These are phyloP conservation scores for Chiloscyllium punctatum DNA, from an alignment of 2,797 vertebrate species.

Conservation along the genomic window DNA sequence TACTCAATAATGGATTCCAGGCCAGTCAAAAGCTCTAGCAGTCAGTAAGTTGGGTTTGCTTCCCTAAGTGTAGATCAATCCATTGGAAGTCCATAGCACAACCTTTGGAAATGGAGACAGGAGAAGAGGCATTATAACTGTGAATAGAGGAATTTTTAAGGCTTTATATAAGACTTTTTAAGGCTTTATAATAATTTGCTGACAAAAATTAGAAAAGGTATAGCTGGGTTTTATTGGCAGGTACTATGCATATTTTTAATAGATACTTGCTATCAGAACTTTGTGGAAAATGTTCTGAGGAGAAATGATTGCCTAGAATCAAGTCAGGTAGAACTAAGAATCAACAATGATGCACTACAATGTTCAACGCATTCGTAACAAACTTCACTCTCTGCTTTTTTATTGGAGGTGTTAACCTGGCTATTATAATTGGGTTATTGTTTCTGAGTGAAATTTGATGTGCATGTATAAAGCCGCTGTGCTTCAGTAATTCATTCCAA, in stretches of 20 bases:
- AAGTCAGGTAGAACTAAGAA: neutral
- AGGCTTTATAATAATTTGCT: neutral
- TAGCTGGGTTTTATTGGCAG: neutral
- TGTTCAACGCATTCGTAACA: neutral
- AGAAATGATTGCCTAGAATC: neutral
- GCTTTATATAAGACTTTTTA: neutral
- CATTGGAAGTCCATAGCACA: too few relatives aligned
- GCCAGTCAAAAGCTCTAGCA: too few relatives aligned
- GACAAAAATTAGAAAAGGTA: neutral
- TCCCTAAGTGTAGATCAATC: too few relatives aligned
- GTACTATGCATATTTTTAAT: neutral
- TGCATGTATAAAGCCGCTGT: neutral
- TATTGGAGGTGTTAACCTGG: neutral
- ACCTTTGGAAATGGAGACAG: too few relatives aligned
- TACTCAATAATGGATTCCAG: too few relatives aligned
- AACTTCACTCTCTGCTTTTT: neutral
- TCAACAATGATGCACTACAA: neutral
- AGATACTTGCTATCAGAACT: neutral
- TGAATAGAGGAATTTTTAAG: neutral
- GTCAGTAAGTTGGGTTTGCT: too few relatives aligned
- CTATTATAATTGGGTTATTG: neutral
- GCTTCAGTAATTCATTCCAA: neutral
- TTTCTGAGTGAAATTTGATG: neutral
- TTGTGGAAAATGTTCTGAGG: neutral
- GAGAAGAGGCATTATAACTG: neutral